A percentile compares a stretch with the other conserved stretches of the same genome.
Conservation (phyloP, 2,797 vertebrate species). For the Aeoliscus strigatus region DNA sequence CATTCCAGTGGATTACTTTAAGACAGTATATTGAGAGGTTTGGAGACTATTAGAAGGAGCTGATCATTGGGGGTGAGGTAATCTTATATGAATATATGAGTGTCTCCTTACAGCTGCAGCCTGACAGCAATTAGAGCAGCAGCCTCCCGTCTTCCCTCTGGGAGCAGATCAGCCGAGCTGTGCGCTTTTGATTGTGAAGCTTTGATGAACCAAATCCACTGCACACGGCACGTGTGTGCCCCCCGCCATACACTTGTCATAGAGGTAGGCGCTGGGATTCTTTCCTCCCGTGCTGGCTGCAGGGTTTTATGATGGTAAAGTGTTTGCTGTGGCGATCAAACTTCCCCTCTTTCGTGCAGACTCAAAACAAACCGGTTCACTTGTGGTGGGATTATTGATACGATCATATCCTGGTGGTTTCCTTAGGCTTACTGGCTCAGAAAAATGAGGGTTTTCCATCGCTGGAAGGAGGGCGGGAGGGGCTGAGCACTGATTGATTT, state of each 20-base stretch:
- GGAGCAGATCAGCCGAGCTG: slow-evolving; percentile 50
- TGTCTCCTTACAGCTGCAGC: slow-evolving; percentile 48
- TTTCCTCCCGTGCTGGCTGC: slow-evolving; percentile 28
- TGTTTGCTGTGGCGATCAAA: slow-evolving; percentile 40
- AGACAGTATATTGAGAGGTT: slow-evolving; percentile 38
- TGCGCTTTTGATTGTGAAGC: slow-evolving; percentile 57
- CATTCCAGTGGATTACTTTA: slow-evolving; percentile 47
- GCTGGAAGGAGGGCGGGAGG: slow-evolving; percentile 39
- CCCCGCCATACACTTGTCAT: slow-evolving; percentile 36
- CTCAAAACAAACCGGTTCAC: slow-evolving; percentile 19
- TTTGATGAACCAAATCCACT: slow-evolving; percentile 62
- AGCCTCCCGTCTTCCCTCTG: slow-evolving; percentile 28
- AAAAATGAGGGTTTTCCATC: slow-evolving; percentile 22
- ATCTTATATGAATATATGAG: slow-evolving; percentile 65
- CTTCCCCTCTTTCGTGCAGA: slow-evolving; percentile 4
- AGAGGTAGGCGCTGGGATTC: slow-evolving; percentile 23
- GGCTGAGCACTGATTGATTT: slow-evolving; percentile 57
- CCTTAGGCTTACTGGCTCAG: slow-evolving; percentile 45
- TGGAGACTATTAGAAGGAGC: slow-evolving; percentile 45
- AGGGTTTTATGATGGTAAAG: slow-evolving; percentile 32
- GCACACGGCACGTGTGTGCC: slow-evolving; percentile 48
- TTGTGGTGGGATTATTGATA: slow-evolving; percentile 49
- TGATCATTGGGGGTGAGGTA: slow-evolving; percentile 44
- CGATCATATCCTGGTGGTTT: slow-evolving; percentile 38
- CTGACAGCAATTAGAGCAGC: slow-evolving; percentile 59